These are phyloP conservation scores for Steinernema scapterisci DNA, from an alignment of 2,888 invertebrate genomes.

Conservation along the genomic window DNA sequence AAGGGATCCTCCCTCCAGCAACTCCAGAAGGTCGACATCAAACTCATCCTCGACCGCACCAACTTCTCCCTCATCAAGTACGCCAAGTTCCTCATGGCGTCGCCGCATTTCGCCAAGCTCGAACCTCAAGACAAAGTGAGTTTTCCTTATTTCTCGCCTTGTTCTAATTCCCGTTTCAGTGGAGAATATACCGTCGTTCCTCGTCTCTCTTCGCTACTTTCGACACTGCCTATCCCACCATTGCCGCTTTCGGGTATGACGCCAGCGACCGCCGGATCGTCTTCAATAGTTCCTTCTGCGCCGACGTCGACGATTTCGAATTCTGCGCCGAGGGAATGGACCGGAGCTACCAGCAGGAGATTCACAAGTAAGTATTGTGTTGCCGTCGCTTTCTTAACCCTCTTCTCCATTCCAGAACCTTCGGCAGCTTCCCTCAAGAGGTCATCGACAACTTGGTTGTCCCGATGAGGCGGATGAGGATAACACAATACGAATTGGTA, in stretches of 20 bases:
- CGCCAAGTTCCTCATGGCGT: conserved; percentile 23
- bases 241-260: conserved; percentile 15
- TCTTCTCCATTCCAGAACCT: neutral
- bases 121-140: neutral
- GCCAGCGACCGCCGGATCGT: neutral
- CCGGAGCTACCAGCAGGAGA: neutral
- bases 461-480: conserved; percentile 16
- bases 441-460: conserved; percentile 1
- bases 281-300: neutral
- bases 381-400: no score
- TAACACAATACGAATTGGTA: neutral
- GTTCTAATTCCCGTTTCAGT: no score
- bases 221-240: conserved; percentile 28
- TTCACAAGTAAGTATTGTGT: conserved; percentile 11
- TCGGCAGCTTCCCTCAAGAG: neutral
- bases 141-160: neutral
- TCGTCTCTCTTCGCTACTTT: neutral
- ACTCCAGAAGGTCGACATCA: conserved; percentile 14
- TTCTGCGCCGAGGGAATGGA: conserved; percentile 4
- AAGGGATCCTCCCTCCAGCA: neutral
- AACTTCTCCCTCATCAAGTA: neutral
- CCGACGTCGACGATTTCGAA: conserved; percentile 6
- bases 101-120: conserved; percentile 14
- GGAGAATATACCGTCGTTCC: conserved; percentile 1
- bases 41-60: neutral